These are phyloP conservation scores for Cyanoramphus novaezelandiae DNA, from an alignment of 2,113 vertebrate genomes.

Conservation along the genomic window DNA sequence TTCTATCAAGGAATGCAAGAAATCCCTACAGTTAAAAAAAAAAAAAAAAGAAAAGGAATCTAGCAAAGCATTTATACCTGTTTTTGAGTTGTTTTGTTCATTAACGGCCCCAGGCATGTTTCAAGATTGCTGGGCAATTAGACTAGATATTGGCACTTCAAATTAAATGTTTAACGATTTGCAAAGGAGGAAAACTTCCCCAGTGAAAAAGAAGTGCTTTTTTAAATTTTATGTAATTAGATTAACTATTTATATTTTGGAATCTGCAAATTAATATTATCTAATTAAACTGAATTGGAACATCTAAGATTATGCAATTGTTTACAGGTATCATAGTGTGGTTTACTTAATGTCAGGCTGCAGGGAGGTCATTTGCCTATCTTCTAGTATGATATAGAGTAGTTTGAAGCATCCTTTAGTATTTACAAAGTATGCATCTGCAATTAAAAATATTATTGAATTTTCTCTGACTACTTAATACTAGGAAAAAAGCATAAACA, in stretches of 20 bases:
- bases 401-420: constrained; percentile 20
- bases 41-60: neutral
- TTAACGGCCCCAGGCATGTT: neutral
- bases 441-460: constrained; percentile 23
- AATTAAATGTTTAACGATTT: neutral
- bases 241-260: neutral
- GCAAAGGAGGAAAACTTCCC: neutral
- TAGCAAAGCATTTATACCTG: neutral
- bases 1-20: neutral
- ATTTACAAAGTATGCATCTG: neutral
- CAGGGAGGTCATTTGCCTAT: neutral
- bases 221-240: neutral
- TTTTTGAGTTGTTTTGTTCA: neutral
- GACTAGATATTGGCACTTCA: neutral
- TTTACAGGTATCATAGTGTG: neutral
- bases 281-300: neutral
- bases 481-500: constrained; percentile 6
- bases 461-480: constrained; percentile 33
- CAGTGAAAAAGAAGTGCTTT: neutral
- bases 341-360: neutral
- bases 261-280: neutral
- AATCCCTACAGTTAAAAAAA: neutral
- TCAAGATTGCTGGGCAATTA: neutral
- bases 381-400: constrained; percentile 30
- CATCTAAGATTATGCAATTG: neutral